A percentile compares a stretch with the other conserved stretches of the same genome.
Evolutionary conservation across 2,113 vertebrate species (phyloP).

Genomic region (Psilopsiagon aurifrons): DNA sequence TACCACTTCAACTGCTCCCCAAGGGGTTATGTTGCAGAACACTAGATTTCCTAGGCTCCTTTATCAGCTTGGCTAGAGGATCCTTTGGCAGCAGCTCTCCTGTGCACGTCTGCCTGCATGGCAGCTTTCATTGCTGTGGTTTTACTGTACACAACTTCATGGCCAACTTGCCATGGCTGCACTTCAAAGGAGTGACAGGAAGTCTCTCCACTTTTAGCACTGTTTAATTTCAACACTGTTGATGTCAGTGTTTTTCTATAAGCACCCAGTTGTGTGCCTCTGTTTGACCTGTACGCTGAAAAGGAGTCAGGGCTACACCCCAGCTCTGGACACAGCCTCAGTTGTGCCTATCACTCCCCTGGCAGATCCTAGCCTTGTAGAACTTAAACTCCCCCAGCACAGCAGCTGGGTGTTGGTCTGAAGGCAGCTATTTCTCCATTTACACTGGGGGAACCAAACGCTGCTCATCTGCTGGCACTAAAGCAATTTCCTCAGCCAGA

Average conservation of each 20-base stretch:
- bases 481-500: not conserved
- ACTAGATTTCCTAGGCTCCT: not conserved
- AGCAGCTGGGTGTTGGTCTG: not conserved
- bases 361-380: not conserved
- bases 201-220: not conserved
- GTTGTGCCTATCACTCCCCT: not conserved
- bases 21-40: not conserved
- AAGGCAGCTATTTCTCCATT: not conserved
- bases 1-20: not conserved
- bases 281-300: not conserved
- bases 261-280: not conserved
- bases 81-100: not conserved
- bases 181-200: not conserved
- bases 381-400: not conserved
- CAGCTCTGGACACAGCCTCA: not conserved
- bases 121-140: not conserved
- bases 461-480: not conserved
- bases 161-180: not conserved
- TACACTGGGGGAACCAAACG: not conserved
- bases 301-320: not conserved
- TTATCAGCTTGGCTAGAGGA: not conserved
- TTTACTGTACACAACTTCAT: not conserved
- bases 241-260: not conserved
- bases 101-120: accelerated
- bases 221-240: not conserved